Percentiles rank a stretch among this genome's conserved stretches.
phyloP scores from a whole-genome alignment of 2,113 vertebrate species.

The Rhynchopsitta pachyrhyncha region DNA sequence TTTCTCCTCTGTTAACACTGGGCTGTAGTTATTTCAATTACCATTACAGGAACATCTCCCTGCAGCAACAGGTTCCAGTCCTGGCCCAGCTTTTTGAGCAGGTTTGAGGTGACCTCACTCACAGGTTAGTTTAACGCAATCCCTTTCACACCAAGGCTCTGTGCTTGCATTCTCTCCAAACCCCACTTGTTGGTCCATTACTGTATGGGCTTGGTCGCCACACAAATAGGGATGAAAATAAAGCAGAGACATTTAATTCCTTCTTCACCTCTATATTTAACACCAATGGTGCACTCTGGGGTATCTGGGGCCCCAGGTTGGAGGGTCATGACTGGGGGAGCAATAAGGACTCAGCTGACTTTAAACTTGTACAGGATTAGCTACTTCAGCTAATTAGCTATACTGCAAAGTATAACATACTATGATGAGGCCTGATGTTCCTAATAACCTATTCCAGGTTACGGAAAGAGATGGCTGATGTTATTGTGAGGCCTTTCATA shows the following conservation, averaged over 20 bases:
- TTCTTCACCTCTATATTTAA: not conserved
- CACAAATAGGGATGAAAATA: not conserved
- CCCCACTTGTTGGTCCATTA: rapidly evolving
- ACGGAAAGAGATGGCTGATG: not conserved
- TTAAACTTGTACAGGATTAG: not conserved
- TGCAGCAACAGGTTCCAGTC: not conserved
- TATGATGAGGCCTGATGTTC: too few species aligned
- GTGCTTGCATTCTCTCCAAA: not conserved
- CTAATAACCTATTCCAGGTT: not conserved
- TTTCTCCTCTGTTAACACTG: slow-evolving; percentile 24
- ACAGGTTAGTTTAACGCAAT: not conserved
- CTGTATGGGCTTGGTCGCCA: too few species aligned
- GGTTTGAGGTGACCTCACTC: not conserved
- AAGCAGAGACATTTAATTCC: not conserved
- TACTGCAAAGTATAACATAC: not conserved
- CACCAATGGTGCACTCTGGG: rapidly evolving
- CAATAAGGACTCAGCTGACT: not conserved
- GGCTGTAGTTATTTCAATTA: slow-evolving; percentile 29
- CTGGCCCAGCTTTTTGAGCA: not conserved
- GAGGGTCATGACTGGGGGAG: not conserved
- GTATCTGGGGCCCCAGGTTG: not conserved
- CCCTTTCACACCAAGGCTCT: rapidly evolving
- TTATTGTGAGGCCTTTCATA: not conserved
- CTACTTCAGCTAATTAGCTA: not conserved
- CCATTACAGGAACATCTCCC: not conserved